Conservation (phyloP, 30 jellyfish, hydroid and myxozoan species). For the Aurelia aurita region DNA sequence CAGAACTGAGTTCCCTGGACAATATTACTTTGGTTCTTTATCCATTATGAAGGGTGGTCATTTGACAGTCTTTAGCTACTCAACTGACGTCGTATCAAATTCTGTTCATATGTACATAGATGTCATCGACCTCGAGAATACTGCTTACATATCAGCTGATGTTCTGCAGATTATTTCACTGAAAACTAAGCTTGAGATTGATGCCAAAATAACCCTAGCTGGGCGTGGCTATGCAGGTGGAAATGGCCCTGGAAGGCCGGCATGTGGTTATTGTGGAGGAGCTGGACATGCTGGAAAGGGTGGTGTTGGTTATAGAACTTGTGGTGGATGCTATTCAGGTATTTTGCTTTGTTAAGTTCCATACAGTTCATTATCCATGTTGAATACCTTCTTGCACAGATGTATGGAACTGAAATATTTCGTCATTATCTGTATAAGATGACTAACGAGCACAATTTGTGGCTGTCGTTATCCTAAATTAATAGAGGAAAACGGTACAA, state of each 20-base stretch:
- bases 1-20: slow-evolving; percentile 61
- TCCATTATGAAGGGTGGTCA: slow-evolving; percentile 52
- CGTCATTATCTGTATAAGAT: no score
- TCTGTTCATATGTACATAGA: slow-evolving; percentile 46
- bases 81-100: slow-evolving; percentile 40
- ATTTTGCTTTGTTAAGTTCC: not conserved
- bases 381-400: no score
- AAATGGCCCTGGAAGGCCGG: slow-evolving; percentile 57
- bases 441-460: no score
- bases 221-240: slow-evolving; percentile 49
- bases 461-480: no score
- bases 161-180: slow-evolving; percentile 48
- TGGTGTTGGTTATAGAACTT: slow-evolving; percentile 52
- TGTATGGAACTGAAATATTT: no score
- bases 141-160: slow-evolving; percentile 54
- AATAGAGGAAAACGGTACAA: no score
- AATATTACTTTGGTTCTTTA: slow-evolving; percentile 51
- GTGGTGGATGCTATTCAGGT: slow-evolving; percentile 58
- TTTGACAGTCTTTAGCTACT: slow-evolving; percentile 27
- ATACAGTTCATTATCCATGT: no score
- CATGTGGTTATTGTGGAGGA: slow-evolving; percentile 65
- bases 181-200: slow-evolving; percentile 48
- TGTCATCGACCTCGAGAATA: slow-evolving; percentile 54
- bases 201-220: slow-evolving; percentile 34
- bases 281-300: slow-evolving; percentile 78